Percentiles rank a stretch among this genome's conserved stretches.
Conservation (phyloP, 1,140 invertebrate species). For the Caerostris extrusa region DNA sequence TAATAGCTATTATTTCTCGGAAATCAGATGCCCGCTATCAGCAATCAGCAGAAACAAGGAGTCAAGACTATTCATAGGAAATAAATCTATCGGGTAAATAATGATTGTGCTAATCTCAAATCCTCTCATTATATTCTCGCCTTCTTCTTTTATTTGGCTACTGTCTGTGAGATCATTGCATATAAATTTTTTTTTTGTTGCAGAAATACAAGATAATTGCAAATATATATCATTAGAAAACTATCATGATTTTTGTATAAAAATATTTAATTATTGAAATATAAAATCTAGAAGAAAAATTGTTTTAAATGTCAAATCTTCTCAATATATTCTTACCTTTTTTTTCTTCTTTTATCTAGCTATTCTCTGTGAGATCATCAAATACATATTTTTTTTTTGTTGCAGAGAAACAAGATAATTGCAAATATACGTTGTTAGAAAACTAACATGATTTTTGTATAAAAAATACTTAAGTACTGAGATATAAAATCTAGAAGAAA, state of each 20-base stretch:
- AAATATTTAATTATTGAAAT: neutral
- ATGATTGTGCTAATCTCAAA: neutral
- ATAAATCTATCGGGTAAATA: slow-evolving; percentile 5
- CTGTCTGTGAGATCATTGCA: neutral
- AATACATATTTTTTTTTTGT: neutral
- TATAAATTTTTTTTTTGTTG: neutral
- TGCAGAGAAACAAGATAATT: neutral
- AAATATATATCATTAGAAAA: neutral
- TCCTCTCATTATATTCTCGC: neutral
- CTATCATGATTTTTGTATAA: neutral
- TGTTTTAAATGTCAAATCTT: neutral
- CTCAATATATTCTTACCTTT: neutral
- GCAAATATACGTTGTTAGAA: neutral
- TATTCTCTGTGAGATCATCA: neutral
- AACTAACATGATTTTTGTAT: neutral
- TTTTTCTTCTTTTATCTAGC: neutral
- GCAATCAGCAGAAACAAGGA: neutral
- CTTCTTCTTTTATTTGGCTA: neutral
- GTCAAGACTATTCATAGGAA: neutral
- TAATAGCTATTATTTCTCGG: neutral
- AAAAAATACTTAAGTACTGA: neutral
- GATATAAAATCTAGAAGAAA: neutral
- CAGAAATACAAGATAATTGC: neutral
- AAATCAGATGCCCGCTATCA: neutral
- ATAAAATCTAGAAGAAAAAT: neutral